Percentiles rank a stretch among this genome's conserved stretches.
Evolutionary conservation across 2,113 vertebrate genomes (phyloP).

Genomic region (Pimephales promelas): DNA sequence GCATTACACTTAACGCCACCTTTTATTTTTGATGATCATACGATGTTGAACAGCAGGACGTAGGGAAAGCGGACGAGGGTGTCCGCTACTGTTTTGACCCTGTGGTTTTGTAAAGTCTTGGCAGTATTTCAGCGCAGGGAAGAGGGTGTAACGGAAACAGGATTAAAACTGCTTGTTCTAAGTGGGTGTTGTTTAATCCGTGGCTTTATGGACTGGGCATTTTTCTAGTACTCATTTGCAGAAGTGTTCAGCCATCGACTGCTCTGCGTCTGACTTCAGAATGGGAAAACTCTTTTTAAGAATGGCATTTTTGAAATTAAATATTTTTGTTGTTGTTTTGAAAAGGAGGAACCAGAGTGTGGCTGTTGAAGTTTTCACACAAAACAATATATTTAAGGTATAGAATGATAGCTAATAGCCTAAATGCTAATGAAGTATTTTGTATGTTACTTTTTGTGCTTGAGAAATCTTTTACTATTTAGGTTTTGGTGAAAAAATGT

Average conservation of each 20-base stretch:
- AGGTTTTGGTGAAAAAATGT: background rate
- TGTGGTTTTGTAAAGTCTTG: slow-evolving; percentile 11
- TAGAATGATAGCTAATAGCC: no score
- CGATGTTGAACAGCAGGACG: slow-evolving; percentile 1
- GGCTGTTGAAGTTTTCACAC: no score
- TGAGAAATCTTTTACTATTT: background rate
- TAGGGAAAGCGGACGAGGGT: background rate
- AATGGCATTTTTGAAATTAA: slow-evolving; percentile 63
- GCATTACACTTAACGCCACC: background rate
- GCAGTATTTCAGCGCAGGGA: slow-evolving; percentile 49
- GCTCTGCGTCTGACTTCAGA: slow-evolving; percentile 45
- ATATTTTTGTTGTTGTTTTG: background rate
- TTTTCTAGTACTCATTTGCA: slow-evolving; percentile 54
- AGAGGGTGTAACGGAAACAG: slow-evolving; percentile 50
- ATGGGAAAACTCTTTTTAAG: slow-evolving; percentile 37
- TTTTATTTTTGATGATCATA: slow-evolving; percentile 14
- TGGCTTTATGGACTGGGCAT: slow-evolving; percentile 41
- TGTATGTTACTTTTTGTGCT: background rate
- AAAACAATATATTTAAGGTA: no score
- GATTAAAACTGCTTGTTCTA: slow-evolving; percentile 51
- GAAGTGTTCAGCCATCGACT: slow-evolving; percentile 24
- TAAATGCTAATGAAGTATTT: background rate
- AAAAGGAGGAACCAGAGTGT: background rate
- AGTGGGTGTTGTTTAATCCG: slow-evolving; percentile 55
- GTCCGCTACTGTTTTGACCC: slow-evolving; percentile 15